A percentile compares a stretch with the other conserved stretches of the same genome.
These are phyloP conservation scores for Eupeodes luniger DNA, from an alignment of 2,888 invertebrate genomes.

Conservation along the genomic window DNA sequence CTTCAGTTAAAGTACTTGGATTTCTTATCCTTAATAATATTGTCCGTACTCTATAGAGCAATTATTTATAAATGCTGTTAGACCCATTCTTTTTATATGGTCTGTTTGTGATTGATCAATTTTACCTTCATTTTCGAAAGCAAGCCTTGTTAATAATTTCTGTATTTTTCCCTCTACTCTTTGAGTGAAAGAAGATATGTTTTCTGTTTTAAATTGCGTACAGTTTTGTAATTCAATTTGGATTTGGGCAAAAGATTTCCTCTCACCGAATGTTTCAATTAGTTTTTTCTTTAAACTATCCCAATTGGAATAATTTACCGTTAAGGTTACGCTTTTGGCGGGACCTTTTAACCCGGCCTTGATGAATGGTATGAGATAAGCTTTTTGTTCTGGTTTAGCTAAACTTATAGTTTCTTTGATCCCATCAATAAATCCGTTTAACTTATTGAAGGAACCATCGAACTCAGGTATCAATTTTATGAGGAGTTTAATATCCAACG, in stretches of 20 bases:
- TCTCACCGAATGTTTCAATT: slow-evolving; percentile 5
- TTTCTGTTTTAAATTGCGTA: too few relatives aligned
- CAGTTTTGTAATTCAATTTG: background rate
- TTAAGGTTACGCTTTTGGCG: slow-evolving; percentile 25
- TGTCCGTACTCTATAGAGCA: background rate
- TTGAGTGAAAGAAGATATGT: too few relatives aligned
- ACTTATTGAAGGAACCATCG: slow-evolving; percentile 10
- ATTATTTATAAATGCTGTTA: background rate
- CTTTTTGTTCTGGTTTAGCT: background rate
- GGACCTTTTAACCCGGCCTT: background rate
- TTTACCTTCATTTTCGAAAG: too few relatives aligned
- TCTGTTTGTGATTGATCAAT: too few relatives aligned
- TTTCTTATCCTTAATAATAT: slow-evolving; percentile 23
- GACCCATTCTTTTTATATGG: too few relatives aligned
- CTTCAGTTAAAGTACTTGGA: slow-evolving; percentile 25
- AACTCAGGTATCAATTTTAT: slow-evolving; percentile 19
- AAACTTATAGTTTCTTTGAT: background rate
- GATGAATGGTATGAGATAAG: background rate
- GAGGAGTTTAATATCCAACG: background rate
- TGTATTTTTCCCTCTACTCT: too few relatives aligned
- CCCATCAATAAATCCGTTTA: slow-evolving; percentile 10
- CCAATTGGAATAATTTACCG: slow-evolving; percentile 15
- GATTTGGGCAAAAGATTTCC: background rate
- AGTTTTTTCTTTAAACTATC: slow-evolving; percentile 23
- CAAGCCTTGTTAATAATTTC: too few relatives aligned